Evolutionary conservation across 2,888 invertebrate species (phyloP), one percentile per base, ranked within the genome.

Genomic region (Mythimna ferrago): DNA sequence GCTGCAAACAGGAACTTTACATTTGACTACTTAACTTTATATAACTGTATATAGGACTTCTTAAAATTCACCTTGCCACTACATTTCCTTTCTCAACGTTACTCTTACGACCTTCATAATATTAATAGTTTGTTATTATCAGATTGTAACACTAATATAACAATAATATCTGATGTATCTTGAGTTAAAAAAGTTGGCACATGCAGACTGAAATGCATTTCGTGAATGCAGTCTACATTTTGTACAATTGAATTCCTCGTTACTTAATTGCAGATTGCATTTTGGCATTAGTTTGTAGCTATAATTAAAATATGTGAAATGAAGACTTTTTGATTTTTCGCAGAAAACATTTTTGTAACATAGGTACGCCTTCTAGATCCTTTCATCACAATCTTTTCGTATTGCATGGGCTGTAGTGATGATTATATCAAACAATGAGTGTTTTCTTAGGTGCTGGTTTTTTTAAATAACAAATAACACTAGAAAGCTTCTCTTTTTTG

Each of bases 81-180:
- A 65, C 11, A 73, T 78, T 80, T 73, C 82, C 81, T 82, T 84
- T 85, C 82, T 21, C 76, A 81, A 75, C 68, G 69, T 72, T 68
- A 75, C 69, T 48, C n/a, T 57, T 26, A 21, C 32, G 74, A 56
- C 86, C 86, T 86, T 82, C 84, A 41, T 61, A 21, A 21, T 82
- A 83, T 85, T 85, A 86, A 76, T 76, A 84, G 58, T 71, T 19
- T 11, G 66, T 79, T 66, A 58, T 69, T 78, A 86, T 86, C 86
- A 76, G 86, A 86, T 86, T 73, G 76, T 77, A 35, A 77, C 67
- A 73, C 48, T 71, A 76, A 66, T 66, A 65, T 57, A 78, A 82
- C 72, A 84, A 80, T 79, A 69, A 77, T 85, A 85, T 85, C 84
- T 57, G 63, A 75, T 71, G 66, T 73, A 80, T 82, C 80, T 79